phyloP scores from a whole-genome alignment of 2,113 vertebrate species.

The Lagopus leucura region DNA sequence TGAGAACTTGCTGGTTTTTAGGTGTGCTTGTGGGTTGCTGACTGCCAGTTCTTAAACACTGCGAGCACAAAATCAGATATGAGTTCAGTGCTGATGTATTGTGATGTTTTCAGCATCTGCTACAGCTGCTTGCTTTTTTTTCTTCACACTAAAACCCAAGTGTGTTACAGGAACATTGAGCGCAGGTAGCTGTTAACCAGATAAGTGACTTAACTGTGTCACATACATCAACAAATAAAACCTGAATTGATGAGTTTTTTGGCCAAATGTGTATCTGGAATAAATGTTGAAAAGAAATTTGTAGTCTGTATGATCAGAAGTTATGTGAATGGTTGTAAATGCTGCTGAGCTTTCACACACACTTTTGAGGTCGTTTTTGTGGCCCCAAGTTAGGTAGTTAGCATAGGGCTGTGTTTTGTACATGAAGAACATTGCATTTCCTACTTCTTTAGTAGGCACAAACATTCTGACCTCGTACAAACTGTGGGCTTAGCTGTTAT shows the following conservation, averaged over 20 bases:
- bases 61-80: conserved; percentile 44
- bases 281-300: not conserved
- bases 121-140: not conserved
- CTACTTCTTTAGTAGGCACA: not conserved
- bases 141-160: not conserved
- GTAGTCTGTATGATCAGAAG: not conserved
- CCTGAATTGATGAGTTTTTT: not conserved
- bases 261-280: not conserved
- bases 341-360: not conserved
- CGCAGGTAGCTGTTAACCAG: not conserved
- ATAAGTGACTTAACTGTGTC: not conserved
- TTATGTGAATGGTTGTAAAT: not conserved
- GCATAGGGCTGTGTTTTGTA: not conserved
- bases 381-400: not conserved
- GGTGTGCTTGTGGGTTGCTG: not conserved
- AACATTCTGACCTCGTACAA: not conserved
- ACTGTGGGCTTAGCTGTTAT: conserved; percentile 15
- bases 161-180: not conserved
- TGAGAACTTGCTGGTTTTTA: not conserved
- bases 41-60: not conserved
- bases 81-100: not conserved
- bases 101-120: not conserved
- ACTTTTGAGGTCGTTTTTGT: not conserved
- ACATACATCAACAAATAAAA: not conserved
- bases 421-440: not conserved